Evolutionary conservation across 2,113 vertebrate genomes (phyloP), one percentile per base, ranked within the genome.

Genomic region (Heterotilapia buettikoferi): DNA sequence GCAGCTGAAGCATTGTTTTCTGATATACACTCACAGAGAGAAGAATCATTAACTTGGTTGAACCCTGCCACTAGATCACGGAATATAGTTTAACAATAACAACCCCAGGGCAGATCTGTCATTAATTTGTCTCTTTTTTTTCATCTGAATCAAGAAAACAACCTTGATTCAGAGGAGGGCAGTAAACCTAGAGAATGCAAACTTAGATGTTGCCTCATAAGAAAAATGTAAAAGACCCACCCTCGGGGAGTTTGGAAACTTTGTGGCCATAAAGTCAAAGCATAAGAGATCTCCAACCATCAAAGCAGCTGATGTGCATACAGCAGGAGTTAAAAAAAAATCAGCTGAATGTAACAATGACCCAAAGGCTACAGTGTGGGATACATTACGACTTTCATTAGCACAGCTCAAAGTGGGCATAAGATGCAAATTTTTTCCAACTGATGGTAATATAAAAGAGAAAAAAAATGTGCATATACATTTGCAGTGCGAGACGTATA

Each of bases 11-110:
- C 86, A 86, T 56, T 84, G 80, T 89, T 93, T 83, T 84, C 45
- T 21, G 68, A 86, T 71, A 14, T 12, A 86, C 79, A 13, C 53
- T 82, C 59, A 40, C 84, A 87, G 56, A 90, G 36, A 47, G 84
- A 56, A 53, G 54, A 83, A 82, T 94, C 92, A 92, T 93, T 93
- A 93, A 92, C 90, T 93, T 84, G 47, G 38, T 29, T 90, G 87
- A 95, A 95, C 86, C 90, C 82, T 87, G 82, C 83, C 91, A 93
- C 91, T 93, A 86, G 78, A 93, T 92, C 93, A 92, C 68, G 68
- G 82, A 90, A 87, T 56, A 90, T 84, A 80, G 85, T 91, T 93
- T 71, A 88, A 93, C 87, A 91, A 91, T 85, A 95, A 95, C 93
- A 94, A 91, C 93, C 90, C 85, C 47, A 33, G 92, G 93, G 88